Conservation (phyloP, 2,797 vertebrate genomes). For the Tadarida brasiliensis region DNA sequence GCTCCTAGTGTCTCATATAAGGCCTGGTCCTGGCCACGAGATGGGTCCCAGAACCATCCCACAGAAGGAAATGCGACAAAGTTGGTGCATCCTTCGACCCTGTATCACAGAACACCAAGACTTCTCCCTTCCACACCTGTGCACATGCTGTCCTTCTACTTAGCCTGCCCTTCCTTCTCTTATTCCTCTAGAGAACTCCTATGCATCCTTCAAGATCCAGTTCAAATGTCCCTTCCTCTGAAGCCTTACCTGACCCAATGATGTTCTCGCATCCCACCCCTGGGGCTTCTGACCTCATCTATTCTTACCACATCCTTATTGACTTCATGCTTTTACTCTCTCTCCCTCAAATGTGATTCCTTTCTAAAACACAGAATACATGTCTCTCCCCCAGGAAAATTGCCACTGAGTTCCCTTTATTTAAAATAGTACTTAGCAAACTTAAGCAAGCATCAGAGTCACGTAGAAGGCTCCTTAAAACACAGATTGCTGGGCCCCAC, state of each 20-base stretch:
- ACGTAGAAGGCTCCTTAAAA: not conserved
- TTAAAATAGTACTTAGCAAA: not conserved
- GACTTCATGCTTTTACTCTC: not conserved
- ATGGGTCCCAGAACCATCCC: not conserved
- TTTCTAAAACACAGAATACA: not conserved
- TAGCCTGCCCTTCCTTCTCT: not conserved
- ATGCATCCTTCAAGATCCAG: not conserved
- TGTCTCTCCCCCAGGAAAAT: not conserved
- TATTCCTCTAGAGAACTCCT: not conserved
- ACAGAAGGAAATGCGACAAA: not conserved
- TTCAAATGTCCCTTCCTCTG: not conserved
- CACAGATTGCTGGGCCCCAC: not conserved
- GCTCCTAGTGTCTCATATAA: no score
- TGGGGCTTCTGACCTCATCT: not conserved
- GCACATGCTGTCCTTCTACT: no score
- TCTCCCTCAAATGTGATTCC: not conserved
- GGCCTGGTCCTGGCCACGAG: not conserved
- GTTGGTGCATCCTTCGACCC: not conserved
- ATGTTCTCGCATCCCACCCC: not conserved
- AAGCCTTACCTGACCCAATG: not conserved
- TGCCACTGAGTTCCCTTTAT: not conserved
- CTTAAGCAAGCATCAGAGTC: not conserved
- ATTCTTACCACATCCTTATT: not conserved
- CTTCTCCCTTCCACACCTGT: not conserved
- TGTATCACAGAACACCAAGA: not conserved